Base-by-base conservation (phyloP, 2,797 vertebrate species). In the Leontocebus nigricollis region DNA sequence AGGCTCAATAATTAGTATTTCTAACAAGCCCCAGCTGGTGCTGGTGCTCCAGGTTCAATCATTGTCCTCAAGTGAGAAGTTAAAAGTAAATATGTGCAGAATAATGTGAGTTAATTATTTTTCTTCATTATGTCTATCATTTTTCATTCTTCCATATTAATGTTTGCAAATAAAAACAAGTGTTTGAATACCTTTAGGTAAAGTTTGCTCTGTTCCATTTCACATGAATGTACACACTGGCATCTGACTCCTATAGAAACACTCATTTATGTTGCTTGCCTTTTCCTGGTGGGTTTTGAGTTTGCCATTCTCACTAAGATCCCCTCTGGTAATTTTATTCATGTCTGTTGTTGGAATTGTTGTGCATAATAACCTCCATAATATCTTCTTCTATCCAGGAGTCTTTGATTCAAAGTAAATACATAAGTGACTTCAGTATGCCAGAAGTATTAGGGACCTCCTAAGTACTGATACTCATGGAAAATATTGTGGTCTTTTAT, bases 401-500 rank as follows among this genome's bases (percentile, higher is more conserved):
- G 19, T 70, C 55, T 91, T 72, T 93, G 10, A 77, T 83, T 93
- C 55, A 93, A 46, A 41, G 50, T 85, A 94, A 85, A 82, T n/a
- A 46, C 26, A 36, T 90, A 59, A 81, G 6, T 75, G 15, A 24
- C 13, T 61, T 85, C 26, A 76, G 17, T 52, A 10, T 81, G 44
- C 67, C 39, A 70, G 82, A 80, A 36, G 4, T 39, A 22, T 75
- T 41, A 39, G 55, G 22, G n/a, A 19, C 19, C 39, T 84, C 6
- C 2, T 61, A 76, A 19, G 24, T 77, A 41, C 5, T 61, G 39
- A 81, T 20, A 75, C 1, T n/a, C 24, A 27, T 46, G 13, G 14
- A 75, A 82, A 72, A 67, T 61, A 92, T 2, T 64, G 0, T 27
- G 10, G 13, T 70, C 6, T 44, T 90, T 72, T 87, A 14, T 44